phyloP scores from a whole-genome alignment of 2,888 invertebrate genomes.

The Seira sanloemensis region DNA sequence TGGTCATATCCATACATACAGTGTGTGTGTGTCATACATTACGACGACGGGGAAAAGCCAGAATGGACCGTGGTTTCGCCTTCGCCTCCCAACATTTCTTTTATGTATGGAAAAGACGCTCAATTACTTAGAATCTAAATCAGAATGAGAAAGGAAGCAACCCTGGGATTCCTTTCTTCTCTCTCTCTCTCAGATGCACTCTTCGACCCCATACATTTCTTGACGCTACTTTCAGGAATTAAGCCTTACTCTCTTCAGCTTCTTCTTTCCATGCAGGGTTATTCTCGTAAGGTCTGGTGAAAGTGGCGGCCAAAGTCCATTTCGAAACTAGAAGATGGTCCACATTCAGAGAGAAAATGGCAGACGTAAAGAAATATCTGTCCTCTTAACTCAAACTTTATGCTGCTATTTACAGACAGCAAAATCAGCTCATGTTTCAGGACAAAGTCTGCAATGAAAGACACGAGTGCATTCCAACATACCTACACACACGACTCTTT shows the following conservation, averaged over 20 bases:
- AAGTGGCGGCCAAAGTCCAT: not conserved
- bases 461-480: not conserved
- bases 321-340: too few relatives aligned
- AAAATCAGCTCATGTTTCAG: constrained; percentile 46
- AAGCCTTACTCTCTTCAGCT: too few relatives aligned
- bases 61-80: not conserved
- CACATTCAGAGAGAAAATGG: constrained; percentile 20
- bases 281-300: not conserved
- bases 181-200: not conserved
- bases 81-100: not conserved
- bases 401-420: constrained; percentile 34
- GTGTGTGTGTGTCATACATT: not conserved
- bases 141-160: constrained; percentile 33
- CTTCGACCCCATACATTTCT: constrained; percentile 4
- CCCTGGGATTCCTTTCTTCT: not conserved
- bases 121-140: constrained; percentile 42
- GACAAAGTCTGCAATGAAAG: not conserved
- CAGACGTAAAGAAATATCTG: constrained; percentile 49
- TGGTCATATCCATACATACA: too few relatives aligned
- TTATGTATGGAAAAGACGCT: constrained; percentile 25
- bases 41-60: not conserved
- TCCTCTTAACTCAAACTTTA: constrained; percentile 57
- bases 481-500: not conserved
- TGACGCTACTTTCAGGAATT: too few relatives aligned
- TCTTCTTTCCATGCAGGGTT: too few relatives aligned